A percentile compares a stretch with the other conserved stretches of the same genome.
phyloP scores from a whole-genome alignment of 2,797 vertebrate species.

The Rhinogobio ventralis region DNA sequence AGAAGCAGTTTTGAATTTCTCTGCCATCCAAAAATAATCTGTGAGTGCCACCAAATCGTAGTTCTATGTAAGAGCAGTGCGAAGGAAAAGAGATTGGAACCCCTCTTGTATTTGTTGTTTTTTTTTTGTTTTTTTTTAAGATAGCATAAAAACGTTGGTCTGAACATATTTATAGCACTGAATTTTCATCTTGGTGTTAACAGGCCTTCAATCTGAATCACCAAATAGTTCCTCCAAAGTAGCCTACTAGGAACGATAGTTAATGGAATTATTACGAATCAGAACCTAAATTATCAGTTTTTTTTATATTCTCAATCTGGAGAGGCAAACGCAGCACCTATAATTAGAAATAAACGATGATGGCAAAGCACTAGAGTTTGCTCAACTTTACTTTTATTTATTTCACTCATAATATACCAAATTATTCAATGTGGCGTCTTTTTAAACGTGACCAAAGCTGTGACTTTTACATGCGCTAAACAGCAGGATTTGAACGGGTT shows the following conservation, averaged over 20 bases:
- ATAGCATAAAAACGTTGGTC: not conserved
- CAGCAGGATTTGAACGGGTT: not conserved
- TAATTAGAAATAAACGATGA: not conserved
- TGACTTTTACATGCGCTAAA: not conserved
- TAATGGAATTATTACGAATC: not conserved
- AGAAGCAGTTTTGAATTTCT: not conserved
- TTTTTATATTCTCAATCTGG: not conserved
- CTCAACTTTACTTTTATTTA: not conserved
- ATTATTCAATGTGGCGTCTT: not conserved
- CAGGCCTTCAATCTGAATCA: not conserved
- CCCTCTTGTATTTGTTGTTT: too few relatives aligned
- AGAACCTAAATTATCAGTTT: not conserved
- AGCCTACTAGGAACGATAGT: not conserved
- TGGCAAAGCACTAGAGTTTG: too few relatives aligned
- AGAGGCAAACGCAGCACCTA: not conserved
- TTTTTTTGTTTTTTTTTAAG: too few relatives aligned
- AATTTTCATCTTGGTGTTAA: not conserved
- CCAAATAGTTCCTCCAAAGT: not conserved
- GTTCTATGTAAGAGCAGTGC: not conserved
- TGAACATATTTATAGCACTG: not conserved
- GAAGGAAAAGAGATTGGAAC: not conserved
- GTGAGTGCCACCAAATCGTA: not conserved
- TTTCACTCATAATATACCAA: not conserved
- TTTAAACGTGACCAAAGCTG: not conserved
- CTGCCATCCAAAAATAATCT: not conserved